Conservation (phyloP, 2,797 vertebrate genomes). For the Apogon hyalosoma region DNA sequence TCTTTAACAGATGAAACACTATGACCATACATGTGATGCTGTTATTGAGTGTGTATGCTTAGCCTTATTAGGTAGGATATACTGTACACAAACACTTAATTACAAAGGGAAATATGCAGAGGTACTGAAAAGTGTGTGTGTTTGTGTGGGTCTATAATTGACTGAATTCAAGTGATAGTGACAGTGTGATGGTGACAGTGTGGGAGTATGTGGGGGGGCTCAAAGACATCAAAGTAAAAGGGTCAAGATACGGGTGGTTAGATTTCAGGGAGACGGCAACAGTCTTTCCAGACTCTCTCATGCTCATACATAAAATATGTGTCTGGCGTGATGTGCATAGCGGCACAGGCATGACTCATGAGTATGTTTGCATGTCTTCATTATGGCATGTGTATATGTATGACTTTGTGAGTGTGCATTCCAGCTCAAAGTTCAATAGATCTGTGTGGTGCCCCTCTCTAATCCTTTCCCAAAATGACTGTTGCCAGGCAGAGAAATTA, state of each 20-base stretch:
- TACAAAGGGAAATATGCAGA: slow-evolving; percentile 15
- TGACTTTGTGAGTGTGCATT: slow-evolving; percentile 52
- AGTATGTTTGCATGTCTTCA: slow-evolving; percentile 53
- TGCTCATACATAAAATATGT: slow-evolving; percentile 28
- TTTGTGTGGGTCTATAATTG: slow-evolving; percentile 15
- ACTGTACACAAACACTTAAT: background rate
- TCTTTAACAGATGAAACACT: slow-evolving; percentile 27
- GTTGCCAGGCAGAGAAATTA: slow-evolving; percentile 78
- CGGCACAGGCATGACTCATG: slow-evolving; percentile 56
- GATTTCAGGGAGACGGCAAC: slow-evolving; percentile 43
- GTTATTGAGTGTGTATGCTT: slow-evolving; percentile 1
- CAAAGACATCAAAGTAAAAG: slow-evolving; percentile 59
- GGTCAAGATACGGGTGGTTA: slow-evolving; percentile 43
- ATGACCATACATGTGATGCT: slow-evolving; percentile 2
- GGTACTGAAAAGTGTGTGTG: slow-evolving; percentile 21
- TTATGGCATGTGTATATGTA: slow-evolving; percentile 43
- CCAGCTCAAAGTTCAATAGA: slow-evolving; percentile 75
- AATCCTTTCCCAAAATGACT: slow-evolving; percentile 78
- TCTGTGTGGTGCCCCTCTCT: slow-evolving; percentile 51
- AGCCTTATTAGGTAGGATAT: background rate
- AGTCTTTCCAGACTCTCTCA: slow-evolving; percentile 36
- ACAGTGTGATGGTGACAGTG: slow-evolving; percentile 34
- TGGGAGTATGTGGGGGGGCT: slow-evolving; percentile 38
- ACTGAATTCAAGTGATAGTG: slow-evolving; percentile 7
- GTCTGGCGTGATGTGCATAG: slow-evolving; percentile 49